A percentile compares a stretch with the other conserved stretches of the same genome.
Conservation (phyloP, 2,888 invertebrate species). For the Sepioteuthis lessoniana region DNA sequence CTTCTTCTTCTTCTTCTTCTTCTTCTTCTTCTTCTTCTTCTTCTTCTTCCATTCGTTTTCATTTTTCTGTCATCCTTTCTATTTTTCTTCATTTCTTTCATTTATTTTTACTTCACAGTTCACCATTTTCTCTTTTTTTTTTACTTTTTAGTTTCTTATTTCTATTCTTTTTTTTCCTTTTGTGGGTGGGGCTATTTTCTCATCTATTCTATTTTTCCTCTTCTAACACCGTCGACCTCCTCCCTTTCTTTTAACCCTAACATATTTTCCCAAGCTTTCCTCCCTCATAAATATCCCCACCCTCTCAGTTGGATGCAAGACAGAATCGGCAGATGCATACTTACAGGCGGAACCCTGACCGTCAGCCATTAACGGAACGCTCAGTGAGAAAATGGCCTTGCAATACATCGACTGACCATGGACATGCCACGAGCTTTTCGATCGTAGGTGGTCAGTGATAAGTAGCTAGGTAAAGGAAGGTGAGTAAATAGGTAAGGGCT, state of each 20-base stretch:
- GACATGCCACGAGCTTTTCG: neutral
- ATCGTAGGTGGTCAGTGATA: conserved; percentile 7
- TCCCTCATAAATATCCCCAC: neutral
- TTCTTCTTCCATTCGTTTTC: neutral
- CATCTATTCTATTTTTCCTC: neutral
- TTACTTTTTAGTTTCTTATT: neutral
- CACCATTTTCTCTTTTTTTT: neutral
- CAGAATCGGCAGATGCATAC: neutral
- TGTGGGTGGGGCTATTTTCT: neutral
- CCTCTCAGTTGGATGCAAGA: neutral
- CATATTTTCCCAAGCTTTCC: neutral
- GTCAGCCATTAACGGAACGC: neutral
- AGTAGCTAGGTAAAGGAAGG: conserved; percentile 13
- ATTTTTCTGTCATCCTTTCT: neutral
- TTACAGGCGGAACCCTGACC: neutral
- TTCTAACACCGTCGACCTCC: neutral
- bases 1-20: neutral
- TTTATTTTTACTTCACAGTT: too few species aligned
- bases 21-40: neutral
- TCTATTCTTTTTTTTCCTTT: neutral
- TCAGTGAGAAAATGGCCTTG: neutral
- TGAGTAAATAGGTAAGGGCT: neutral
- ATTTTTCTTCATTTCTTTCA: neutral
- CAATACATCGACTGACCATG: neutral
- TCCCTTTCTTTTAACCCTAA: neutral